Conservation (phyloP, 2,113 vertebrate species). For the Aldabrachelys gigantea region DNA sequence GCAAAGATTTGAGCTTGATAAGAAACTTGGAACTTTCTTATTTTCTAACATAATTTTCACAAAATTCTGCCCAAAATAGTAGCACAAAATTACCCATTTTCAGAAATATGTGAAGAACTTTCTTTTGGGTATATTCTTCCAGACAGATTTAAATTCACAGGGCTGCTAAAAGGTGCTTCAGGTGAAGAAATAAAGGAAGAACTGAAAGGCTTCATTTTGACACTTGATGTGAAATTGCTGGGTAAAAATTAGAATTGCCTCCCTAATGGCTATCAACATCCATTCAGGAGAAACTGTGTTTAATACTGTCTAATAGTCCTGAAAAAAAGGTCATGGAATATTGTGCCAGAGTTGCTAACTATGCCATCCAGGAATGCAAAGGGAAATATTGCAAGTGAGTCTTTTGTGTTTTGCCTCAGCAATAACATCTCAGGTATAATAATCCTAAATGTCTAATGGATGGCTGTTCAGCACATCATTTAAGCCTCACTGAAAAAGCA, state of each 20-base stretch:
- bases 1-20: background rate
- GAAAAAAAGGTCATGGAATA: background rate
- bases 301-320: background rate
- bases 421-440: background rate
- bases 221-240: background rate
- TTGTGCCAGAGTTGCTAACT: background rate
- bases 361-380: background rate
- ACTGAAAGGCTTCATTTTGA: background rate
- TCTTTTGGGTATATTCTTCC: background rate
- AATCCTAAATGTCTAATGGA: background rate
- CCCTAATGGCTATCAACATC: background rate
- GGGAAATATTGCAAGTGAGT: background rate
- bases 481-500: background rate
- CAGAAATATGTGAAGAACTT: background rate
- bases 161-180: accelerated
- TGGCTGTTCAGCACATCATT: background rate
- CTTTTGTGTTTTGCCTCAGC: background rate
- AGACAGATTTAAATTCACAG: background rate
- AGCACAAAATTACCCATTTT: no score
- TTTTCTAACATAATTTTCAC: background rate
- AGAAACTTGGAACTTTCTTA: background rate
- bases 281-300: background rate
- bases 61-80: no score
- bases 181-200: background rate
- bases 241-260: background rate